Evolutionary conservation across 2,888 invertebrate species (phyloP), one percentile per base, ranked within the genome.

Genomic region (Petrolisthes manimaculis): DNA sequence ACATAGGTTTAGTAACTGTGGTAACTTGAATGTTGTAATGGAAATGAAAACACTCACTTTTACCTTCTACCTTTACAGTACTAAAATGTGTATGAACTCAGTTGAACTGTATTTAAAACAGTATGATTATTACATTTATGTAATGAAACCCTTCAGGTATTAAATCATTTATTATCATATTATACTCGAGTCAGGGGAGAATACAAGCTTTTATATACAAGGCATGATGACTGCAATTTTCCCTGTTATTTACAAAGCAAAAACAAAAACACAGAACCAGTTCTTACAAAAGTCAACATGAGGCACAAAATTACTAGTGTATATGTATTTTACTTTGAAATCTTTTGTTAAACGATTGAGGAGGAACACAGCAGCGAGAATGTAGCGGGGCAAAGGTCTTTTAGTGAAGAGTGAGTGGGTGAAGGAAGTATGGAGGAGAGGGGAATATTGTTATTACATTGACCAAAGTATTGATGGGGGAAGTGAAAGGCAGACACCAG

Each of bases 171-270:
- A 71, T 71, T 21, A n/a, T 71, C 21, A 71, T 71, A n/a, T 71
- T 71, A 71, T 71, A 71, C 71, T 71, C 71, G 71, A 71, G 71
- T 71, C 71, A n/a, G 61, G 61, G 71, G 71, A 71, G 71, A 71
- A 71, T 71, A 71, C 71, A 21, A 71, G 71, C 14, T 21, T 37
- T n/a, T 71, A 71, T 71, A 71, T 71, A 71, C 71, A 71, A 71
- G 71, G 71, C 71, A 21, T 71, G 71, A 71, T 71, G 71, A 71
- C 71, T 71, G 71, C 71, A 21, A 71, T 71, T 71, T 21, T 21
- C 71, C 21, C 71, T 21, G n/a, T 71, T 71, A 71, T 71, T 14
- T 71, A 71, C 71, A 71, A 71, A 71, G 71, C 71, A 71, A 71
- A 61, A 71, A 71, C 71, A 71, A 71, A 71, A 18, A 71, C 71